Evolutionary conservation across 2,888 invertebrate species (phyloP), one percentile per base, ranked within the genome.

Genomic region (Listrodromus nycthemerus): DNA sequence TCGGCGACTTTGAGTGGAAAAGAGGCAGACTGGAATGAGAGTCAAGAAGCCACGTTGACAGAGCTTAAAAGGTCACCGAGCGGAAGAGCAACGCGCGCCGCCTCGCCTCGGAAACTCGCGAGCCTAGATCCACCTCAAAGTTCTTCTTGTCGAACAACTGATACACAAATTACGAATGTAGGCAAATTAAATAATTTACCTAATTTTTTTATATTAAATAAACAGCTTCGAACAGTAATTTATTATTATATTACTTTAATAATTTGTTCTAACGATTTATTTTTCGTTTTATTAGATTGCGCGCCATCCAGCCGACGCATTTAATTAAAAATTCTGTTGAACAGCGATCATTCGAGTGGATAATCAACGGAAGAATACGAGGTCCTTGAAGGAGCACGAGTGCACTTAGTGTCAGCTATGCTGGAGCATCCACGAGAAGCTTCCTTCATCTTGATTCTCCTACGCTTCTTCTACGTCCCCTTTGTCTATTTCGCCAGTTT

Each of bases 1-100:
- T 86, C 80, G 81, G 83, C 27, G 75, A 85, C 77, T 55, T 77
- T 82, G 41, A 50, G 50, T 50, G 73, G 48, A 37, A 67, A 63
- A 70, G 55, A 73, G 50, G 16, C 5, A 58, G 70, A 21, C 45
- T 27, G 48, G 55, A 65, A 82, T 19, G 19, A 21, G 66, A 45
- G 33, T 21, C 33, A 30, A 61, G 80, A 76, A 83, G 78, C 74
- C 77, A 75, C 70, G 78, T 78, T 81, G 74, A 65, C 80, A 58
- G 58, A 78, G 75, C 74, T 84, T 75, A 81, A 84, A 70, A 81
- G 78, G 78, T 81, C 73, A 78, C 67, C 55, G 52, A 67, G 80
- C 48, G 69, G 70, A 78, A 70, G 69, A 58, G 78, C 74, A 66
- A 75, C 78, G 58, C 50, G 48, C 65, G 33, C 70, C 33, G n/a